phyloP scores from a whole-genome alignment of 2,797 vertebrate species.

The Onychomys arenicola region DNA sequence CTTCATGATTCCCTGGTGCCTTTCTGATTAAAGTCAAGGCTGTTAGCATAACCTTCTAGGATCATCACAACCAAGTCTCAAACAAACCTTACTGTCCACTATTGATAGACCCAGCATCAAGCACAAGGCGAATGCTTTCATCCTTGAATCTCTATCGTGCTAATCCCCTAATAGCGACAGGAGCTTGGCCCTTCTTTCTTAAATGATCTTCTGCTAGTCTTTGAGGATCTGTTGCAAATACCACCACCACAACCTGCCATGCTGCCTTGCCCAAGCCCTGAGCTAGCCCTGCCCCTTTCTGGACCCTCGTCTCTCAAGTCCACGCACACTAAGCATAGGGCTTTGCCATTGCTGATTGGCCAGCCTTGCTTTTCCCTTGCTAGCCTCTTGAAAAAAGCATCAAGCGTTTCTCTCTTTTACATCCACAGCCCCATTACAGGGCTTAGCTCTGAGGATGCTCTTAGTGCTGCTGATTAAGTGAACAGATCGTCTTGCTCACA shows the following conservation, averaged over 20 bases:
- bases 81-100: neutral
- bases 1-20: neutral
- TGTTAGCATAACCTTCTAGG: neutral
- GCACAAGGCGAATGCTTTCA: neutral
- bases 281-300: neutral
- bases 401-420: conserved; percentile 39
- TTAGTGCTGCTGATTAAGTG: conserved; percentile 48
- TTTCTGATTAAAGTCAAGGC: neutral
- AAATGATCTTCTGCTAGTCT: neutral
- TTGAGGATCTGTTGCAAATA: neutral
- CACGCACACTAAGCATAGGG: neutral
- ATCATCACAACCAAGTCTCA: conserved; percentile 34
- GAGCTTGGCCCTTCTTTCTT: neutral
- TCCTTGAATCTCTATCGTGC: neutral
- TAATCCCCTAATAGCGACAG: neutral
- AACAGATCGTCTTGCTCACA: conserved; percentile 68
- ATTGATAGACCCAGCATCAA: neutral
- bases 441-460: conserved; percentile 22
- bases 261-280: neutral
- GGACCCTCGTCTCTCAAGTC: neutral
- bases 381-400: conserved; percentile 44
- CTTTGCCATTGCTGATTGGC: neutral
- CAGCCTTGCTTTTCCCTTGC: neutral
- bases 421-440: neutral
- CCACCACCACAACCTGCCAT: neutral